Evolutionary conservation across 1,140 invertebrate species (phyloP), one percentile per base, ranked within the genome.

Genomic region (Mamestra configurata): DNA sequence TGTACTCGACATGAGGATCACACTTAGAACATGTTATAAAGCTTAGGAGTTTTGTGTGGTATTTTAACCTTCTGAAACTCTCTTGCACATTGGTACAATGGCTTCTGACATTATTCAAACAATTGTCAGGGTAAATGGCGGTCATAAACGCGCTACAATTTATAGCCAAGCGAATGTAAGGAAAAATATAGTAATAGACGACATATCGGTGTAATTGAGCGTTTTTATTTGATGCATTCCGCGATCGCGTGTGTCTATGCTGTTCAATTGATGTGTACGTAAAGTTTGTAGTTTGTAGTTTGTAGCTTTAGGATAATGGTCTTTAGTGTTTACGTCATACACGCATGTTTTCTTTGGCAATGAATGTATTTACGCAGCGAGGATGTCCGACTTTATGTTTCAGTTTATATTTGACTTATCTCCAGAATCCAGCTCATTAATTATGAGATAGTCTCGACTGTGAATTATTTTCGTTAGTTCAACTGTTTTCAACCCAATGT

Each of bases 51-150:
- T 31, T 31, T 5, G 1, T 5, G 1, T 3, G 27, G 27, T 31
- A 31, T 31, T 46, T 46, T 15, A 46, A 15, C 43, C 43, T 46
- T 46, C 43, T 46, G 43, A 15, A 46, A 46, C 43, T 15, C 13
- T 15, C 2, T 46, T 46, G 13, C 4, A n/a, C 3, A n/a, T 4
- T n/a, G 43, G 4, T 3, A 11, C 2, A 49, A 49, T 49, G 43
- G 43, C 43, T 1, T 15, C 43, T 49, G 43, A 49, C n/a, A 49
- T n/a, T 40, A 66, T 40, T 66, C 18, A 40, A 40, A 66, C 61
- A 66, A 66, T 66, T 66, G 61, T 22, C 35, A 66, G 35, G 40
- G 61, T 66, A 66, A 37, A 66, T 20, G 61, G 61, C 31, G 18
- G 18, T 18, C 31, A 66, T 66, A 40, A 66, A 40, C 35, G 18